Base-by-base conservation (phyloP, 2,888 invertebrate genomes). In the Drosophila siamana region DNA sequence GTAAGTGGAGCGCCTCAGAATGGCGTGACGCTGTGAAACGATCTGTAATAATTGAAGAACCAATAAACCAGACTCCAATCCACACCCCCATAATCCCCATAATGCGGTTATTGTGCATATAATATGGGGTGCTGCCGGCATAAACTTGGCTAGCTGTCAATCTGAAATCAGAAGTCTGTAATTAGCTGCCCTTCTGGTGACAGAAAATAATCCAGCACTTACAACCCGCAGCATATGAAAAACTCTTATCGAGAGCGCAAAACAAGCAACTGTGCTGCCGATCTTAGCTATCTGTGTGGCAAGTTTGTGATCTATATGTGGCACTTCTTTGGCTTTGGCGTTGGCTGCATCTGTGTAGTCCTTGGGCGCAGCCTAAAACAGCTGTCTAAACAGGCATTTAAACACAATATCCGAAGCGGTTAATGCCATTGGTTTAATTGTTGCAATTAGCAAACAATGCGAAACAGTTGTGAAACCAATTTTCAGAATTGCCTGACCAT, bases 401-500 rank as follows among this genome's bases (percentile, higher is more conserved):
- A 67, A 54, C 56, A 41, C 70, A 65, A 70, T 63, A 69, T 51
- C 16, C 51, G 24, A 68, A 33, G 55, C 61, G 63, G 50, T 72
- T 64, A 64, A 61, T 61, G 64, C 63, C 55, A 63, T 61, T 71
- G 71, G 22, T 65, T 69, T 78, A 63, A 74, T 74, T 68, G 79
- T 67, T 73, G 76, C 69, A 76, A 69, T 79, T 74, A 78, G 63
- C 80, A 56, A 67, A 69, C 60, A 77, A 77, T 67, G 64, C 40
- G 61, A 82, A 82, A 82, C 82, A 82, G 82, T 74, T 77, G 77
- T 67, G 60, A 54, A 63, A 74, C 70, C 74, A 76, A 70, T 66
- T 72, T 61, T 19, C 63, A 71, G 66, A 79, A 74, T 67, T 69
- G 54, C 44, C 38, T 30, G 56, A 63, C 66, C 74, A 74, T 64